Percentiles rank a stretch among this genome's conserved stretches.
Evolutionary conservation across 2,888 invertebrate species (phyloP).

Genomic region (Dorcus parallelipipedus): DNA sequence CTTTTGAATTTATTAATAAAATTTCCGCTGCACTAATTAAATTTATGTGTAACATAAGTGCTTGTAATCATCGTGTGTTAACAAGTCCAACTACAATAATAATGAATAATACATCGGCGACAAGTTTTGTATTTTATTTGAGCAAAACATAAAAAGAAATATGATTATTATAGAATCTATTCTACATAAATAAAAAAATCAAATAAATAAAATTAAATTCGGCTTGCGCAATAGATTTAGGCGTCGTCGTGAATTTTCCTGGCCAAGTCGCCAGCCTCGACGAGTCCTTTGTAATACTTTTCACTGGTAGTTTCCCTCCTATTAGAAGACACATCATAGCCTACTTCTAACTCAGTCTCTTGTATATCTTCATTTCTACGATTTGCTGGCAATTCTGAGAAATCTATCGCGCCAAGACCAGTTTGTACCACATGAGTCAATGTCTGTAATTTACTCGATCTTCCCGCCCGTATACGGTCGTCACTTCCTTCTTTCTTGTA

Average conservation of each 20-base stretch:
- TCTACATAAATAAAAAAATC: slow-evolving; percentile 1
- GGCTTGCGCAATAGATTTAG: not conserved
- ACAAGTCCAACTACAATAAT: slow-evolving; percentile 8
- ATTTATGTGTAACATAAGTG: slow-evolving; percentile 1
- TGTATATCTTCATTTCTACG: slow-evolving; percentile 44
- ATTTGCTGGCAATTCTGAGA: slow-evolving; percentile 27
- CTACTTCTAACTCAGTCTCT: slow-evolving; percentile 57
- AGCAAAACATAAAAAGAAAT: not conserved
- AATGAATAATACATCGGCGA: slow-evolving; percentile 8
- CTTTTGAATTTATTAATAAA: not conserved
- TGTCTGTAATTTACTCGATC: slow-evolving; percentile 42
- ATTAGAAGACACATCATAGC: slow-evolving; percentile 56
- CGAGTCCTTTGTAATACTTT: slow-evolving; percentile 60
- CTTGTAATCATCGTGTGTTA: slow-evolving; percentile 10
- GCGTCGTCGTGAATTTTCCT: slow-evolving; percentile 27
- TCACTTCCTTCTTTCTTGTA: slow-evolving; percentile 33
- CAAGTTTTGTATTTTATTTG: slow-evolving; percentile 4
- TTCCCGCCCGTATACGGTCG: slow-evolving; percentile 34
- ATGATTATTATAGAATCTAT: not conserved
- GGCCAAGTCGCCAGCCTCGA: slow-evolving; percentile 51
- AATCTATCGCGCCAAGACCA: slow-evolving; percentile 45
- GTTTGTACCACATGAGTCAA: slow-evolving; percentile 45
- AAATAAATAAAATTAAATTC: not conserved
- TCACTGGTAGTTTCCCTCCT: slow-evolving; percentile 54
- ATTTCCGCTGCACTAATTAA: slow-evolving; percentile 7